Conservation (phyloP, 2,797 vertebrate species). For the Fratercula arctica region DNA sequence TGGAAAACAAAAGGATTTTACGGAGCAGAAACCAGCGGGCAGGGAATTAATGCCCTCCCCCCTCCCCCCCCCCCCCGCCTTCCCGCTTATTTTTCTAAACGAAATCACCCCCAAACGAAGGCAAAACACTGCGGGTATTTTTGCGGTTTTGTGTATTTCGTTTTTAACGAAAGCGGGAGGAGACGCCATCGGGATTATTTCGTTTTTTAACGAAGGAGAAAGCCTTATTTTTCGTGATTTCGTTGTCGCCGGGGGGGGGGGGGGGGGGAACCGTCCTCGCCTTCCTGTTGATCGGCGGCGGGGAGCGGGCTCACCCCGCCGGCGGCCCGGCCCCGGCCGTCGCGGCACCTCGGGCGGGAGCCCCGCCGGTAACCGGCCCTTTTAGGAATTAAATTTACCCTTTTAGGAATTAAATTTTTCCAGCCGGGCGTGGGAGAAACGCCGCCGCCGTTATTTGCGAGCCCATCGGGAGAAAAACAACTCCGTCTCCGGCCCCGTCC, state of each 20-base stretch:
- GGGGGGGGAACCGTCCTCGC: background rate
- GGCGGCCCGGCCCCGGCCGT: background rate
- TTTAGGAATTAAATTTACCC: background rate
- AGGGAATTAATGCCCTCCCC: background rate
- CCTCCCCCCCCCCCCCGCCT: background rate
- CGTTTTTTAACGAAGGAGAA: background rate
- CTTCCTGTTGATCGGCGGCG: constrained; percentile 1
- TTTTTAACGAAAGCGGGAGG: background rate
- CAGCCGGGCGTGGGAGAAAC: background rate
- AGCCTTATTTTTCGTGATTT: background rate
- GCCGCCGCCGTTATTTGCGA: background rate
- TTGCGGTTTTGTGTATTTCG: background rate
- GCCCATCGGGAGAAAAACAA: constrained; percentile 9
- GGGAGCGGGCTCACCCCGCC: background rate
- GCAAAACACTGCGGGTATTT: background rate
- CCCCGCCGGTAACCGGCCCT: background rate
- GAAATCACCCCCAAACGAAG: background rate
- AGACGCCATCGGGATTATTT: background rate
- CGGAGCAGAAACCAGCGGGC: background rate
- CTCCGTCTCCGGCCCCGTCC: constrained; percentile 1
- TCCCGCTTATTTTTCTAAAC: background rate
- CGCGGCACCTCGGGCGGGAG: background rate
- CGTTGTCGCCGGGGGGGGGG: background rate
- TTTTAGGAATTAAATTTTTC: constrained; percentile 24
- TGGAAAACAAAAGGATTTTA: constrained; percentile 58